These are phyloP conservation scores for Hyperopisus bebe DNA, from an alignment of 2,113 vertebrate genomes.

Conservation along the genomic window DNA sequence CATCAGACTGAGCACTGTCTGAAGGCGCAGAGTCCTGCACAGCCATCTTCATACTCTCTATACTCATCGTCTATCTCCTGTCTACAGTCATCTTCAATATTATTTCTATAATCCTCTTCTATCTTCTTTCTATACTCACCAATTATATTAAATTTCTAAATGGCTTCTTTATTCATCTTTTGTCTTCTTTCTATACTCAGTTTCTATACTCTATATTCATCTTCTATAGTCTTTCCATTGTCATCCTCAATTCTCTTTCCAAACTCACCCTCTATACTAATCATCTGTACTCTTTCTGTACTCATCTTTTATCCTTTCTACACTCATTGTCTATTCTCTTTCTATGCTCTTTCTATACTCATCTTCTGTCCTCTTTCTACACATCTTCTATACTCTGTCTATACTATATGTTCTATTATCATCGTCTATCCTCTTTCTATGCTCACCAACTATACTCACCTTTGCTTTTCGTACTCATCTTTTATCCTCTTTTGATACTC, in stretches of 20 bases:
- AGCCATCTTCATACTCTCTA: neutral
- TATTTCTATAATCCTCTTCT: neutral
- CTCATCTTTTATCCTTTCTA: neutral
- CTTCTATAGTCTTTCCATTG: neutral
- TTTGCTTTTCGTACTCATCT: neutral
- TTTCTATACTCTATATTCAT: neutral
- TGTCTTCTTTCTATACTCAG: neutral
- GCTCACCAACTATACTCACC: neutral
- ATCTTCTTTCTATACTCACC: neutral
- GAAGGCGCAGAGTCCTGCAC: neutral
- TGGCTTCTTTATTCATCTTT: neutral
- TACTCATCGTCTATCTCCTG: neutral
- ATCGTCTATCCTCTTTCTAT: neutral
- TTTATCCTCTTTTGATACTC: neutral
- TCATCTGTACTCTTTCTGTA: neutral
- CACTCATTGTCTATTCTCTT: neutral
- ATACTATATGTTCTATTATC: neutral
- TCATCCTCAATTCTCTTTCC: neutral
- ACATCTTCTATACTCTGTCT: neutral
- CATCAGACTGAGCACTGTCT: neutral
- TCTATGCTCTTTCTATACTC: neutral
- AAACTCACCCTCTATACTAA: neutral
- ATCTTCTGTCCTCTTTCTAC: neutral
- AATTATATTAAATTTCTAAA: neutral
- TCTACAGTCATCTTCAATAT: neutral